These are phyloP conservation scores for Belonocnema kinseyi DNA, from an alignment of 1,140 invertebrate species.

Conservation along the genomic window DNA sequence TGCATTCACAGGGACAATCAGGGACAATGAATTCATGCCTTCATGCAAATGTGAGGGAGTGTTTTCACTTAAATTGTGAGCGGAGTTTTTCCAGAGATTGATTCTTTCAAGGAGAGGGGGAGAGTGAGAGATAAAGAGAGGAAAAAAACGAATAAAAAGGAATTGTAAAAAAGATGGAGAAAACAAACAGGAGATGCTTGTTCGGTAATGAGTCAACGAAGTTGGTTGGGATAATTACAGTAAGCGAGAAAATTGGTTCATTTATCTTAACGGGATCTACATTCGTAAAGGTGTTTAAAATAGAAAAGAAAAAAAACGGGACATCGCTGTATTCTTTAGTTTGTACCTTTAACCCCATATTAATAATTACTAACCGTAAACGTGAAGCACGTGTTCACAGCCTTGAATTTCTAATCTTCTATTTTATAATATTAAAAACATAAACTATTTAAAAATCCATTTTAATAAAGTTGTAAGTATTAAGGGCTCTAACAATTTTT, in stretches of 20 bases:
- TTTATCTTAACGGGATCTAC: slow-evolving; percentile 10
- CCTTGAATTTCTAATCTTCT: no score
- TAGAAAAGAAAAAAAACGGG: not conserved
- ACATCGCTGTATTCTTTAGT: not conserved
- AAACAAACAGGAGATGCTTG: not conserved
- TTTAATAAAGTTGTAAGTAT: no score
- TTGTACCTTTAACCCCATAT: no score
- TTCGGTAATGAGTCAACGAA: not conserved
- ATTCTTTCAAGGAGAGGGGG: not conserved
- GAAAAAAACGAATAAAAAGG: not conserved
- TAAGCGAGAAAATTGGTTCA: slow-evolving; percentile 3
- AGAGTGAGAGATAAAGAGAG: not conserved
- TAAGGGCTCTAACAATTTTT: no score
- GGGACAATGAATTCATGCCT: slow-evolving; percentile 1
- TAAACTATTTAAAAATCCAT: no score
- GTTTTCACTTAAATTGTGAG: not conserved
- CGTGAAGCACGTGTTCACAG: no score
- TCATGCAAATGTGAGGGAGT: slow-evolving; percentile 5
- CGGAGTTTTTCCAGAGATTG: slow-evolving; percentile 1
- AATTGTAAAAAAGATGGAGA: not conserved
- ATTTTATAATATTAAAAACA: no score
- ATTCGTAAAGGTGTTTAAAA: not conserved
- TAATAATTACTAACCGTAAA: no score
- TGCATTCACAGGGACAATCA: slow-evolving; percentile 9
- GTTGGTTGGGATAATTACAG: not conserved